These are phyloP conservation scores for Stenchaetothrips biformis DNA, from an alignment of 2,888 invertebrate species.

Conservation along the genomic window DNA sequence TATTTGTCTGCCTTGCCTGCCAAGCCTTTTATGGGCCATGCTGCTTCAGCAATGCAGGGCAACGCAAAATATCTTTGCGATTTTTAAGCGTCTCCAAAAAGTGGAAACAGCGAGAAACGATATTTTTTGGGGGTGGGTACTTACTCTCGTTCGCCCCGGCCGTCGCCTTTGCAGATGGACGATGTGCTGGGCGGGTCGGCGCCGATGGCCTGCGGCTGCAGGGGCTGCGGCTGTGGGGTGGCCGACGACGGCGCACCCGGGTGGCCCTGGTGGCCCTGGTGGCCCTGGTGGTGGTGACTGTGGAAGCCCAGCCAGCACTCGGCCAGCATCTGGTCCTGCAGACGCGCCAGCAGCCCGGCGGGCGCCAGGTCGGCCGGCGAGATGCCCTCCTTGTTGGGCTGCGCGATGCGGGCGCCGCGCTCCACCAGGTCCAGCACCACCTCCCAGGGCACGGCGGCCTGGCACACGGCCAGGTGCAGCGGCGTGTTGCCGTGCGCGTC, in stretches of 20 bases:
- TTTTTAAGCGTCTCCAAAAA: no score
- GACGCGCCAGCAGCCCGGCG: slow-evolving; percentile 45
- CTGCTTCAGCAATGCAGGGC: no score
- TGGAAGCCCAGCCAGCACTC: slow-evolving; percentile 44
- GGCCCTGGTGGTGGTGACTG: slow-evolving; percentile 28
- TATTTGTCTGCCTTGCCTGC: no score
- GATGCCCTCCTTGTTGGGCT: slow-evolving; percentile 49
- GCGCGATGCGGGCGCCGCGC: slow-evolving; percentile 48
- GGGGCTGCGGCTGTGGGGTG: not conserved
- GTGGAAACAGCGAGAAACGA: no score
- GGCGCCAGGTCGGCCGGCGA: slow-evolving; percentile 52
- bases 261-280: not conserved
- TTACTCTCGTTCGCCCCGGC: not conserved
- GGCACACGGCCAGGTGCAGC: slow-evolving; percentile 53
- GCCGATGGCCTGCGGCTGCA: not conserved
- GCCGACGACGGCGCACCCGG: not conserved
- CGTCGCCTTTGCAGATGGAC: not conserved
- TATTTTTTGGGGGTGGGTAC: not conserved
- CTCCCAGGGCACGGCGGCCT: slow-evolving; percentile 52
- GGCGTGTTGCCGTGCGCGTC: slow-evolving; percentile 55
- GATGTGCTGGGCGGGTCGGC: slow-evolving; percentile 18
- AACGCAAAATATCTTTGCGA: no score
- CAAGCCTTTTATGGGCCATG: no score
- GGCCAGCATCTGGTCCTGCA: slow-evolving; percentile 50
- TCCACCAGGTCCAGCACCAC: slow-evolving; percentile 51